These are phyloP conservation scores for Lateolabrax maculatus DNA, from an alignment of 2,797 vertebrate genomes.

Conservation along the genomic window DNA sequence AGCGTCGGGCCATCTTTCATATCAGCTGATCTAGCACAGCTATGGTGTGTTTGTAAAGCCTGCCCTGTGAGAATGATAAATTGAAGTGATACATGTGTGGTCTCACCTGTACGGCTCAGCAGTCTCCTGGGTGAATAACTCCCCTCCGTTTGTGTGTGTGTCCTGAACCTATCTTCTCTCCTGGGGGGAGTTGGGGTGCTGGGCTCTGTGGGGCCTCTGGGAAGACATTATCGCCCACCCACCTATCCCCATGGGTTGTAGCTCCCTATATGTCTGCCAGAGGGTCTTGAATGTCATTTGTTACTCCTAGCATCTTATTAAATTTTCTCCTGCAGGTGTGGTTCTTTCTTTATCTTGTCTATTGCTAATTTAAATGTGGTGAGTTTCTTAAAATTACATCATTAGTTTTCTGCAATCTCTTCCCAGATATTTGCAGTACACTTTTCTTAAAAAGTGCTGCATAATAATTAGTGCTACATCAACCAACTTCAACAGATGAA, in stretches of 20 bases:
- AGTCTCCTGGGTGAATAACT: constrained; percentile 77
- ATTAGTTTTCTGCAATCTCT: constrained; percentile 25
- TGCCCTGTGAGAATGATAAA: constrained; percentile 84
- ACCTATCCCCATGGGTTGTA: constrained; percentile 70
- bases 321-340: constrained; percentile 57
- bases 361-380: constrained; percentile 38
- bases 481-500: not conserved
- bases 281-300: constrained; percentile 75
- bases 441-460: not conserved
- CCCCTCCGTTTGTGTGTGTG: constrained; percentile 61
- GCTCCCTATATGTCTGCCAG: constrained; percentile 66
- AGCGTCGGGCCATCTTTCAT: constrained; percentile 63
- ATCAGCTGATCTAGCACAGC: constrained; percentile 72
- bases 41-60: constrained; percentile 69
- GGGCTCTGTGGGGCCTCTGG: constrained; percentile 72
- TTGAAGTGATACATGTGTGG: constrained; percentile 83
- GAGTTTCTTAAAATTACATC: constrained; percentile 15
- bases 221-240: constrained; percentile 82
- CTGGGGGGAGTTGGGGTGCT: constrained; percentile 61
- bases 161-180: constrained; percentile 71
- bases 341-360: constrained; percentile 37
- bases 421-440: not conserved
- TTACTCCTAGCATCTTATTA: constrained; percentile 73
- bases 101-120: constrained; percentile 73
- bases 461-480: not conserved